Base-by-base conservation (phyloP, 2,888 invertebrate species). In the Apantesis nais region DNA sequence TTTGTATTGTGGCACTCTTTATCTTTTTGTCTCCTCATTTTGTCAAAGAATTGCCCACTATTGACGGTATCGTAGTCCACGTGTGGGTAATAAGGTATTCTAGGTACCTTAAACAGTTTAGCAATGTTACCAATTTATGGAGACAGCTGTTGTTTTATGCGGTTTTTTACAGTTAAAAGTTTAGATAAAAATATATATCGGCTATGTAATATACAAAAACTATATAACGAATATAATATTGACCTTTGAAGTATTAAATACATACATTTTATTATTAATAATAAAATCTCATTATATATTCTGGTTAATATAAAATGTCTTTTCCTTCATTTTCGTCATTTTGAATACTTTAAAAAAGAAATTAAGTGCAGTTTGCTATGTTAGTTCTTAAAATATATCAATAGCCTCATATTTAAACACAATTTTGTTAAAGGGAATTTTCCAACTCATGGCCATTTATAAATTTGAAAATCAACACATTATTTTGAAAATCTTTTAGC, bases 301-400 rank as follows among this genome's bases (percentile, higher is more conserved):
- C 55, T 55, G 14, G 1, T n/a, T 62, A 19, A 34, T 61, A 37
- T 25, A 12, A 75, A 78, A 76, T 85, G 86, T 83, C 74, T 87
- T 89, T 88, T 88, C 86, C 86, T 80, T 85, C 76, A 76, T 71
- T 68, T 66, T 44, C 41, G 41, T 44, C 29, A 19, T 5, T 25
- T 5, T 4, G 1, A 44, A 16, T 29, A 19, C 19, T 39, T 29
- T 7, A 16, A 22, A 63, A 22, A 63, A 29, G 19, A 19, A 29
- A 29, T 62, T 63, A 11, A 19, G 29, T 9, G 29, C 29, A n/a
- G 9, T 22, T n/a, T 37, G 14, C 12, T 22, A 29, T 31, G 2
- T 8, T 41, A 0, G 16, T 39, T 2, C 11, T 39, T 39, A 39
- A 11, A 11, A 39, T 34, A 34, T 34, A 34, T 34, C 5, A 34